These are phyloP conservation scores for Chirona hameri DNA, from an alignment of 2,888 invertebrate species.

Conservation along the genomic window DNA sequence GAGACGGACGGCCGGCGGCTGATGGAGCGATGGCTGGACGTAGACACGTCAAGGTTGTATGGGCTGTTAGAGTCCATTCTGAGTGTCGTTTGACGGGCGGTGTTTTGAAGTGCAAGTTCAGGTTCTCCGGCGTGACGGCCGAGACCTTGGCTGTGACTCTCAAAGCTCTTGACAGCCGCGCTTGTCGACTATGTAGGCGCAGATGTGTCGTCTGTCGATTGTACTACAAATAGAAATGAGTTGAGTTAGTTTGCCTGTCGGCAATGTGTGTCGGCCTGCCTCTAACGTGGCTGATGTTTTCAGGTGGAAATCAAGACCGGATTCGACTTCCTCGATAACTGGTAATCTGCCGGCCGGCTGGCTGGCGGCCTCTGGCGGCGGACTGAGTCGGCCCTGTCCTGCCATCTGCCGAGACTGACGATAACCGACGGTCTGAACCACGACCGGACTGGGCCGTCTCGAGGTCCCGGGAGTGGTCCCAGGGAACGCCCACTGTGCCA, in stretches of 20 bases:
- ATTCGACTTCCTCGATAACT: constrained; percentile 28
- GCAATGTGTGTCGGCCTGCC: too few species aligned
- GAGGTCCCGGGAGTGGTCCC: too few species aligned
- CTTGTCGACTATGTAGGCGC: too few species aligned
- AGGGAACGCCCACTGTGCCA: not conserved
- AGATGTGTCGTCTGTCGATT: too few species aligned
- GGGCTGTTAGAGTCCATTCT: not conserved
- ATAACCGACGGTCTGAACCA: too few species aligned
- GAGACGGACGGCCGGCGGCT: not conserved
- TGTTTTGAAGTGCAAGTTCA: not conserved
- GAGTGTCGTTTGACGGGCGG: not conserved
- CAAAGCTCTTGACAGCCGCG: too few species aligned
- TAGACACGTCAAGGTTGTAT: not conserved
- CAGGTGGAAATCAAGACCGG: constrained; percentile 29
- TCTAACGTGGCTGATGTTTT: not conserved
- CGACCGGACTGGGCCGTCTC: too few species aligned
- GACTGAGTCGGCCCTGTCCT: too few species aligned
- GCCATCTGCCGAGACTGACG: too few species aligned
- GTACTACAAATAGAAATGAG: too few species aligned
- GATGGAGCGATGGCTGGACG: not conserved
- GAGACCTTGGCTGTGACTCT: too few species aligned
- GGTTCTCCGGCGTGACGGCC: not conserved
- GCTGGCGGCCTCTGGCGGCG: not conserved
- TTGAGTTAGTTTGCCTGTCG: too few species aligned
- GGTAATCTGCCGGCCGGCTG: not conserved